Conservation (phyloP, 2,888 invertebrate species). For the Chrysopilus asiliformis region DNA sequence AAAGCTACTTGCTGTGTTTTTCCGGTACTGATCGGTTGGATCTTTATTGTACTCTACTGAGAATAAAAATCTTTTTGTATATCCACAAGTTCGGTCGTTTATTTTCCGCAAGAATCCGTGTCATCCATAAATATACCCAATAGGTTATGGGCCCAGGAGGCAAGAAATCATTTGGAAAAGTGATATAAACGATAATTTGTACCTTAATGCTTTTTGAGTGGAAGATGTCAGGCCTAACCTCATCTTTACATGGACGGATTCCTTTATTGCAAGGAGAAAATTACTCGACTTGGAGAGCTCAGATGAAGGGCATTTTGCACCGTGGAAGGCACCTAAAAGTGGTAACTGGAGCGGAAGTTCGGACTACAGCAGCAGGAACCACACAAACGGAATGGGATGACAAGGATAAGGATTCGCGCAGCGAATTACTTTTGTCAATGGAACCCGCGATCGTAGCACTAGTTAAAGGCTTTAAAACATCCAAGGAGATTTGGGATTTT, state of each 20-base stretch:
- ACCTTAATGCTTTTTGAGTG: no score
- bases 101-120: no score
- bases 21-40: no score
- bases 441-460: background rate
- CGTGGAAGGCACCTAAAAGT: conserved; percentile 4
- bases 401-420: background rate
- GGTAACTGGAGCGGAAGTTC: background rate
- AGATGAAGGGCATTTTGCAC: conserved; percentile 9
- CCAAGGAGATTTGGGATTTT: background rate
- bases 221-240: no score
- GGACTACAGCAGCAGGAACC: background rate
- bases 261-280: conserved; percentile 1
- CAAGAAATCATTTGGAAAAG: no score
- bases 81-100: no score
- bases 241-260: background rate
- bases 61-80: no score
- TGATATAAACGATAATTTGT: no score
- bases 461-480: background rate
- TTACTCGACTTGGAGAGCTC: conserved; percentile 6
- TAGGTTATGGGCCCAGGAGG: no score
- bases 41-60: no score
- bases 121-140: no score
- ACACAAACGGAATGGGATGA: background rate
- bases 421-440: conserved; percentile 5
- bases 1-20: no score